Base-by-base conservation (phyloP, 2,113 vertebrate genomes). In the Benthochromis sp. region DNA sequence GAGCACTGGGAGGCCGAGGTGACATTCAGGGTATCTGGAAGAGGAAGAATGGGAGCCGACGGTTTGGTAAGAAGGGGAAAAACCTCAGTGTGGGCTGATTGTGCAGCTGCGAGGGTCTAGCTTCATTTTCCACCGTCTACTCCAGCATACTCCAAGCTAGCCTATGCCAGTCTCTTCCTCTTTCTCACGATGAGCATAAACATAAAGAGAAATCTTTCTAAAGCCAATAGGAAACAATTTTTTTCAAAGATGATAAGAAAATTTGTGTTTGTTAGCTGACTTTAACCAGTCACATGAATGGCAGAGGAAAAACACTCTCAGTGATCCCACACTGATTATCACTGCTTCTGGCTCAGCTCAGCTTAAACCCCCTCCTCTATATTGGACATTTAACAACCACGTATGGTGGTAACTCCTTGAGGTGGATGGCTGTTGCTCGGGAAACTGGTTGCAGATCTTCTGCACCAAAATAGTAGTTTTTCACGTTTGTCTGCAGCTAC, bases 41-140 rank as follows among this genome's bases (percentile, higher is more conserved):
- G 98, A 95, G 98, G 98, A 61, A 96, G 98, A 84, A 97, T 98
- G 84, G 99, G 99, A 94, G 99, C 98, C 0, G 98, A 99, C 71
- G 99, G 99, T 81, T 91, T 99, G 97, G 99, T 99, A 97, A 88
- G 93, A 13, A 78, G 17, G 5, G 12, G 2, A 14, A 3, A 61
- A 54, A 31, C 24, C 24, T 21, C 14, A 4, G 5, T 45, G 19
- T 54, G 13, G 7, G 27, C n/a, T 47, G 3, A 38, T 40, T 21
- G 57, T 36, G 43, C 40, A 78, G 36, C 10, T 27, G 21, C 7
- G 3, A 19, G 38, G 55, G 31, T 45, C 21, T 24, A 21, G 29
- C 50, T 73, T 84, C 10, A 17, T 9, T 71, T 71, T 66, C 11
- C 12, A 38, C 27, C 0, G 16, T 76, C 9, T 29, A 31, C 45